These are phyloP conservation scores for Coryphaenoides rupestris DNA, from an alignment of 2,113 vertebrate species.

Conservation along the genomic window DNA sequence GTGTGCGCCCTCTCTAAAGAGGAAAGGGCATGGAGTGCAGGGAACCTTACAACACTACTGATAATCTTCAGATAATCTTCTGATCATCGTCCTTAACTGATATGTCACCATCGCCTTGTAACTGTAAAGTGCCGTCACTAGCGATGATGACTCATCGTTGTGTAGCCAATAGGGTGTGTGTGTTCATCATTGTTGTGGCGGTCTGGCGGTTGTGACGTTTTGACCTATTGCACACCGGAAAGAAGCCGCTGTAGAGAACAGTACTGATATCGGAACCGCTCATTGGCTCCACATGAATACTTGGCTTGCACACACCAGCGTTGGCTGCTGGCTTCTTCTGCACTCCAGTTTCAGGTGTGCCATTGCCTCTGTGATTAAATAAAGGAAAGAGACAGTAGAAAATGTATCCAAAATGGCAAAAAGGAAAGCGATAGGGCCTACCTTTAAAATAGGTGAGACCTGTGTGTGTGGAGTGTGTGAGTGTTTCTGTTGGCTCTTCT, in stretches of 20 bases:
- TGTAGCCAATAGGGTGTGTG: slow-evolving; percentile 19
- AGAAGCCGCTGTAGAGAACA: not conserved
- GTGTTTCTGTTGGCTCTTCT: too few relatives aligned
- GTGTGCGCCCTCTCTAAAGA: slow-evolving; percentile 15
- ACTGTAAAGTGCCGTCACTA: slow-evolving; percentile 25
- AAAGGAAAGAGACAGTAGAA: not conserved
- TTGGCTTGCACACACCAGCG: too few relatives aligned
- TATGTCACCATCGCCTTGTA: slow-evolving; percentile 22
- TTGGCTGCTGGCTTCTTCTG: too few relatives aligned
- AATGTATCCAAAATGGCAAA: not conserved
- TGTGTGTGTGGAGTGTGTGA: too few relatives aligned
- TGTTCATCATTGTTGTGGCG: not conserved
- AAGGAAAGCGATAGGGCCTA: too few relatives aligned
- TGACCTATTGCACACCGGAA: slow-evolving; percentile 19
- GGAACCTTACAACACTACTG: slow-evolving; percentile 9
- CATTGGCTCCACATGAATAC: too few relatives aligned
- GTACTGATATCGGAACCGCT: not conserved
- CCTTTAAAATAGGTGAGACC: too few relatives aligned
- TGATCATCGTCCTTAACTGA: slow-evolving; percentile 17
- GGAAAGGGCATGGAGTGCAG: slow-evolving; percentile 8
- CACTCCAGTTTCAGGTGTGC: too few relatives aligned
- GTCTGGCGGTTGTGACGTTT: slow-evolving; percentile 22
- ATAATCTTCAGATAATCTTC: too few relatives aligned
- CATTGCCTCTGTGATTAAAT: too few relatives aligned
- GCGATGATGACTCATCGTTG: slow-evolving; percentile 2